Percentiles rank a stretch among this genome's conserved stretches.
phyloP scores from a whole-genome alignment of 2,888 invertebrate genomes.

The Drosophila fungiperda region DNA sequence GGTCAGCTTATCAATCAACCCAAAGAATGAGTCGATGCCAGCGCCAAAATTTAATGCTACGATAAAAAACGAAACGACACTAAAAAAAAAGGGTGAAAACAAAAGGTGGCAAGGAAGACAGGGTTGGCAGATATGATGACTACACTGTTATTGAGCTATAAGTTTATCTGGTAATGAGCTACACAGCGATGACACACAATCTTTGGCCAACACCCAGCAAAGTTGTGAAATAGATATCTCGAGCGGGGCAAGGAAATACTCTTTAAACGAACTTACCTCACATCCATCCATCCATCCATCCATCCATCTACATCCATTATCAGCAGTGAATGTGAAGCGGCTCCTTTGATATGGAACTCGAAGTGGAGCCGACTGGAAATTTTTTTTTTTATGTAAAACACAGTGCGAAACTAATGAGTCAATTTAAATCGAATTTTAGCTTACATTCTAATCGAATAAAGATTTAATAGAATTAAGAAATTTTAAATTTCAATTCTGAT shows the following conservation, averaged over 20 bases:
- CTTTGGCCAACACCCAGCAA: conserved; percentile 72
- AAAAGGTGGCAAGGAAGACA: neutral
- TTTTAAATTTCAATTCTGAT: neutral
- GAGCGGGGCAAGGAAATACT: conserved; percentile 48
- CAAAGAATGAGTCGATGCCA: neutral
- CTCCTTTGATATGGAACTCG: conserved; percentile 48
- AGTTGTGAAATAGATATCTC: conserved; percentile 65
- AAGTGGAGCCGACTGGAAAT: neutral
- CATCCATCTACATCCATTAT: conserved; percentile 59
- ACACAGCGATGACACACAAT: conserved; percentile 61
- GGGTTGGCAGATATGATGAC: conserved; percentile 11
- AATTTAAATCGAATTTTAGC: neutral
- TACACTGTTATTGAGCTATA: conserved; percentile 13
- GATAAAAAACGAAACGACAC: conserved; percentile 15
- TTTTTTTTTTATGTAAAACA: neutral
- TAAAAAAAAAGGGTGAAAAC: neutral
- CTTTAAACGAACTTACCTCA: conserved; percentile 50
- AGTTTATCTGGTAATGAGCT: conserved; percentile 63
- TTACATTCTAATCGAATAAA: too few species aligned
- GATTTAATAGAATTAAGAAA: neutral
- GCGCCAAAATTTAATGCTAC: conserved; percentile 14
- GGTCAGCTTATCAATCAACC: conserved; percentile 26
- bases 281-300: conserved; percentile 4
- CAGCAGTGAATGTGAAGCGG: conserved; percentile 46
- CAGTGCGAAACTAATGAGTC: neutral